Base-by-base conservation (phyloP, 2,888 invertebrate genomes). In the Sinotaia quadrata region DNA sequence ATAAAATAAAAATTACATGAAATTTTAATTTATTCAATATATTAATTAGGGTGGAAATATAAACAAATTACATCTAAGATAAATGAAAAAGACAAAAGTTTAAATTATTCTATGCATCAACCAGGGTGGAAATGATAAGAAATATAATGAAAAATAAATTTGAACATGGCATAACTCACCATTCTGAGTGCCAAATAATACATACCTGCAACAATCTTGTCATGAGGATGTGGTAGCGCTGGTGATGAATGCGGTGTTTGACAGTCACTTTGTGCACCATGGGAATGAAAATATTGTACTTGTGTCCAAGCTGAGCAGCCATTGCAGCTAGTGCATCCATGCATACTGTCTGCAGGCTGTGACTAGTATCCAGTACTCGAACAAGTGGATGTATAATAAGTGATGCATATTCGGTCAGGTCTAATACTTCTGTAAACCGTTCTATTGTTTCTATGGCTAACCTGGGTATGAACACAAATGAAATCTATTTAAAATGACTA, bases 311-410 rank as follows among this genome's bases (percentile, higher is more conserved):
- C 65, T 74, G 74, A 10, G 93, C 91, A 15, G 96, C 93, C 67
- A 98, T 88, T 0, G 96, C 93, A 81, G 95, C 94, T 24, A 98
- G 89, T 0, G 97, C 95, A 75, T 96, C 95, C 95, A 98, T 95
- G 0, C 95, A 96, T 2, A 93, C 92, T 24, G 59, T 67, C 58
- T 83, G 83, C 49, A 97, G 87, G 31, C 95, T 93, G 0, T 94
- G 92, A 78, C 92, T 93, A 0, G 91, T 92, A 79, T 97, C 87
- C 73, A 98, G 90, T 2, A 94, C 94, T 65, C 97, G 91, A 0
- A 97, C 94, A 75, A 98, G 88, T 0, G 97, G 96, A 89, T 99
- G 98, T 72, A 99, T 93, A 72, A 99, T 96, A 74, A 96, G 91
- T 0, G 97, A 96, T 0, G 95, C 93, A 84, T 94, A 94, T 87